phyloP scores from a whole-genome alignment of 2,888 invertebrate species.

The Lasioglossum vierecki region DNA sequence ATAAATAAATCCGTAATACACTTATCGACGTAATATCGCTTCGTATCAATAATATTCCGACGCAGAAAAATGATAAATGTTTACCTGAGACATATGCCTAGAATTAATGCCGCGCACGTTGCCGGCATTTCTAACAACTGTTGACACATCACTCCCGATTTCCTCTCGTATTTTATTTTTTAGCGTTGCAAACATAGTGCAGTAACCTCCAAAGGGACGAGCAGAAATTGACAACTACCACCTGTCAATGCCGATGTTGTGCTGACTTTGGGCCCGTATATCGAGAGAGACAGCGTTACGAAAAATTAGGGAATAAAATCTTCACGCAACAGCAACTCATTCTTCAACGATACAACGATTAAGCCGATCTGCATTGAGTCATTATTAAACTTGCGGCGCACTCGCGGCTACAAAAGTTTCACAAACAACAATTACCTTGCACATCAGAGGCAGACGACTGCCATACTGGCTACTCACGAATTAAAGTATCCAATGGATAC shows the following conservation, averaged over 20 bases:
- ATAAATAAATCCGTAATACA: slow-evolving; percentile 23
- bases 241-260: slow-evolving; percentile 69
- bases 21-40: slow-evolving; percentile 14
- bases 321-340: slow-evolving; percentile 38
- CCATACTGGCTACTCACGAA: slow-evolving; percentile 44
- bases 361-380: slow-evolving; percentile 15
- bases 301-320: slow-evolving; percentile 20
- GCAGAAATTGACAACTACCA: slow-evolving; percentile 61
- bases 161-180: slow-evolving; percentile 96
- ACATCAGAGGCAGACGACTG: slow-evolving; percentile 28
- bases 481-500: too few species aligned
- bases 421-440: neutral
- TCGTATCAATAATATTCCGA: neutral
- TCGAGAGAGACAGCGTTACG: slow-evolving; percentile 18
- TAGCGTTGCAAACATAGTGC: slow-evolving; percentile 92
- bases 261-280: slow-evolving; percentile 24
- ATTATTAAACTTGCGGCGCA: slow-evolving; percentile 25
- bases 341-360: slow-evolving; percentile 26
- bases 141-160: slow-evolving; percentile 91
- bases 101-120: slow-evolving; percentile 79
- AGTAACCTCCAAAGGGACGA: slow-evolving; percentile 39
- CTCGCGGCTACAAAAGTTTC: slow-evolving; percentile 4
- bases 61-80: slow-evolving; percentile 21
- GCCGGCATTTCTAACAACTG: slow-evolving; percentile 80
- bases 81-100: slow-evolving; percentile 81